phyloP scores from a whole-genome alignment of 2,888 invertebrate species.

The Mechanitis messenoides region DNA sequence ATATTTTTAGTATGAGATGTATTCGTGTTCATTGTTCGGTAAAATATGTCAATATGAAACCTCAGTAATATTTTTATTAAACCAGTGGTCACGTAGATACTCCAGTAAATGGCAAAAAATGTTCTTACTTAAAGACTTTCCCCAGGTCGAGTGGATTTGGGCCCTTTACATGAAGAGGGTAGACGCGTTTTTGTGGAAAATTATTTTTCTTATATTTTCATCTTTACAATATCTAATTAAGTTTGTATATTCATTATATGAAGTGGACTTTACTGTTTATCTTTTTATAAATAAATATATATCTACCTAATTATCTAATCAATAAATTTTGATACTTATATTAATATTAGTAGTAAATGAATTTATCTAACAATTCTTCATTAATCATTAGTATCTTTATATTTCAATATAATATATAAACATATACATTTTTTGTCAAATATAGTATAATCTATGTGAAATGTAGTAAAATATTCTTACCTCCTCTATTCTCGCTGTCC shows the following conservation, averaged over 20 bases:
- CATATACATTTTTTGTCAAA: too few species aligned
- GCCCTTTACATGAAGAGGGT: constrained; percentile 33
- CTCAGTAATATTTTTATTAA: constrained; percentile 1
- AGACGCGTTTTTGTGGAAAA: constrained; percentile 34
- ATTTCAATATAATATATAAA: too few species aligned
- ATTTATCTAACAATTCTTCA: too few species aligned
- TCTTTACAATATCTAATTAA: neutral
- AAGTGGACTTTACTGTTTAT: constrained; percentile 3
- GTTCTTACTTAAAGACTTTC: constrained; percentile 31
- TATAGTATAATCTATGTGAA: too few species aligned
- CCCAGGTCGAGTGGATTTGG: constrained; percentile 30
- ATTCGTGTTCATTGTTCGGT: too few species aligned
- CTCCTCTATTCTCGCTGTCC: constrained; percentile 99
- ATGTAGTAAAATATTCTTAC: constrained; percentile 69
- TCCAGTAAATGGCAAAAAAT: constrained; percentile 31
- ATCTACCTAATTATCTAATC: neutral
- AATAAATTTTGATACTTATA: neutral
- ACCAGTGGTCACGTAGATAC: constrained; percentile 28
- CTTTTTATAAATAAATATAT: neutral
- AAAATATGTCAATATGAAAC: constrained; percentile 4
- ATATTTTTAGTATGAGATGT: too few species aligned
- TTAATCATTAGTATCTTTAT: too few species aligned
- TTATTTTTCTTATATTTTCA: neutral
- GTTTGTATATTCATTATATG: constrained; percentile 1
- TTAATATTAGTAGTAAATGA: neutral